A percentile compares a stretch with the other conserved stretches of the same genome.
Evolutionary conservation across 1,140 invertebrate genomes (phyloP).

Genomic region (Bactericera cockerelli): DNA sequence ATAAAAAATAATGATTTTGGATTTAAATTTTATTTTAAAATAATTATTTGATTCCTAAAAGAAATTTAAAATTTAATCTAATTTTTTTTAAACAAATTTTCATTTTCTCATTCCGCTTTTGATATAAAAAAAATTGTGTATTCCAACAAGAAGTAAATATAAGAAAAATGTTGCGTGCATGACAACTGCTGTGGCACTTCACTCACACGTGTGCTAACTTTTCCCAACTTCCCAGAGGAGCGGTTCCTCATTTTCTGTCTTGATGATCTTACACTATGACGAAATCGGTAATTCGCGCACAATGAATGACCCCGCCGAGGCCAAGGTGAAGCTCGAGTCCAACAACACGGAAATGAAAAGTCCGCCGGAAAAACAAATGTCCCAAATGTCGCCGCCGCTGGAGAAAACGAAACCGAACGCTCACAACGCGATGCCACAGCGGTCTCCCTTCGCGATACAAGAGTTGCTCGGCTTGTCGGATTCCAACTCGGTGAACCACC

Average conservation of each 20-base stretch:
- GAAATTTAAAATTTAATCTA: background rate
- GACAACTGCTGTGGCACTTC: too few relatives aligned
- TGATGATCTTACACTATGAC: slow-evolving; percentile 5
- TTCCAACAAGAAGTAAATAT: too few relatives aligned
- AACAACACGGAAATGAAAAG: background rate
- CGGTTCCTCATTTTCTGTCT: background rate
- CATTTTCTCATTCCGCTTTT: too few relatives aligned
- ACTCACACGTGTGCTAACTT: too few relatives aligned
- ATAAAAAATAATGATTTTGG: too few relatives aligned
- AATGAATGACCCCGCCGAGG: background rate
- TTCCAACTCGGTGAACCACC: slow-evolving; percentile 20
- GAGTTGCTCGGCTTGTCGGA: slow-evolving; percentile 57
- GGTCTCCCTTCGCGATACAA: slow-evolving; percentile 81
- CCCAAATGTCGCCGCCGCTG: background rate
- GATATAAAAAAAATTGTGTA: too few relatives aligned
- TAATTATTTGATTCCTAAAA: too few relatives aligned
- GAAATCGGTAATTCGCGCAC: background rate
- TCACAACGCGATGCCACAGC: slow-evolving; percentile 44
- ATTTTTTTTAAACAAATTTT: too few relatives aligned
- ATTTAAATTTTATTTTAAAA: background rate
- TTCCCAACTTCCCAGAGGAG: too few relatives aligned
- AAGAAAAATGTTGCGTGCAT: too few relatives aligned
- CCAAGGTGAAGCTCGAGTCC: background rate
- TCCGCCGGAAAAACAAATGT: background rate
- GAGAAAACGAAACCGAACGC: background rate